A percentile compares a stretch with the other conserved stretches of the same genome.
Evolutionary conservation across 2,113 vertebrate species (phyloP).

Genomic region (Corvus hawaiiensis): DNA sequence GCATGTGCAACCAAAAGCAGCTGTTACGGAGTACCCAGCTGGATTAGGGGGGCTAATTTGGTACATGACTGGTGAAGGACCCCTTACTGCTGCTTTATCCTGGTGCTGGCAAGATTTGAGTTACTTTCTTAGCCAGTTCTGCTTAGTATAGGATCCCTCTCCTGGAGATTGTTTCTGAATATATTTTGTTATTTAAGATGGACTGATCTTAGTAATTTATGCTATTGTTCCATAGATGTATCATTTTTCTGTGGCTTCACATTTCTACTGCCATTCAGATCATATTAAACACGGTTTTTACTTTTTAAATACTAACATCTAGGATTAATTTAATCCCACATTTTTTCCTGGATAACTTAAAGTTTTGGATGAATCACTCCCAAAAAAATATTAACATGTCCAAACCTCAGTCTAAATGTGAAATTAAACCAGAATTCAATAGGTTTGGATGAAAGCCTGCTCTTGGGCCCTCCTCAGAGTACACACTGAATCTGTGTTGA

Average conservation of each 20-base stretch:
- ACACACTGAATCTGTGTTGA: neutral
- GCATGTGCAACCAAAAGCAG: neutral
- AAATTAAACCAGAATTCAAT: slow-evolving; percentile 39
- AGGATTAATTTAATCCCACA: slow-evolving; percentile 60
- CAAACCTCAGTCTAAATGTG: slow-evolving; percentile 44
- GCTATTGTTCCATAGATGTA: neutral
- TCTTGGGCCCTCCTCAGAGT: slow-evolving; percentile 17
- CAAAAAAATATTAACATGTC: slow-evolving; percentile 28
- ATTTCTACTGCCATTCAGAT: slow-evolving; percentile 32
- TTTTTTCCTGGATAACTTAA: slow-evolving; percentile 57
- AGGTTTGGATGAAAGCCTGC: slow-evolving; percentile 50
- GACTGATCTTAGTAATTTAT: neutral
- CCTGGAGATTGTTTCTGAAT: neutral
- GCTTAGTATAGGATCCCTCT: neutral
- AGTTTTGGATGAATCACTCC: slow-evolving; percentile 51
- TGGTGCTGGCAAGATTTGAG: neutral
- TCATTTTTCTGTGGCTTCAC: slow-evolving; percentile 34
- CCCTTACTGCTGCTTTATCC: neutral
- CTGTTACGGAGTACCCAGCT: neutral
- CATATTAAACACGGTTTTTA: slow-evolving; percentile 25
- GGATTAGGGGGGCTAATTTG: neutral
- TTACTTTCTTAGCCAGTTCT: neutral
- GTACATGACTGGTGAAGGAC: neutral
- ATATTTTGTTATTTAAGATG: neutral
- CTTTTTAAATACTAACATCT: slow-evolving; percentile 44